Percentiles rank a stretch among this genome's conserved stretches.
These are phyloP conservation scores for Lepisosteus oculatus DNA, from an alignment of 2,113 vertebrate species.

Conservation along the genomic window DNA sequence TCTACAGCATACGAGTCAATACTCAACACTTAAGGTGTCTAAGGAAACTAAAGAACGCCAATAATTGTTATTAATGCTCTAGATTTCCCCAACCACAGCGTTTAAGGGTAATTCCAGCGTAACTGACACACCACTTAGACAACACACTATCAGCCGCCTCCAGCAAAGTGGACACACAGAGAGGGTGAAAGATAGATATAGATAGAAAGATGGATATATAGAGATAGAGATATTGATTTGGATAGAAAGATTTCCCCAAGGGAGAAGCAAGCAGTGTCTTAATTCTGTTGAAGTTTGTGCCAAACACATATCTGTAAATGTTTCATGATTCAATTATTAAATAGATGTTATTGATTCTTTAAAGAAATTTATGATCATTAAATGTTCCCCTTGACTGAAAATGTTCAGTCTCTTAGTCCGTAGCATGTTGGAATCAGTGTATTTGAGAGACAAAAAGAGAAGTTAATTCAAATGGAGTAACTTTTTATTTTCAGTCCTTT, in stretches of 20 bases:
- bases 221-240: not conserved
- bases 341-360: too few species aligned
- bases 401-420: not conserved
- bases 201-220: not conserved
- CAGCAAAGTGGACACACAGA: not conserved
- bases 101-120: conserved; percentile 40
- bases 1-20: conserved; percentile 59
- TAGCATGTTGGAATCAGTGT: not conserved
- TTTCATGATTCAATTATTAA: too few species aligned
- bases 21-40: conserved; percentile 64
- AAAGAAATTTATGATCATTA: too few species aligned
- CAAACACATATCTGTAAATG: too few species aligned
- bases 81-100: conserved; percentile 41
- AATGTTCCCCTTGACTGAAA: too few species aligned
- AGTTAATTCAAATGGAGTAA: too few species aligned
- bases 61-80: conserved; percentile 65
- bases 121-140: conserved; percentile 32
- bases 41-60: conserved; percentile 54
- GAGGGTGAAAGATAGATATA: not conserved
- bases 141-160: conserved; percentile 16
- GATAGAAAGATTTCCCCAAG: too few species aligned
- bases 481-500: too few species aligned
- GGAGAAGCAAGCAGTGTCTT: too few species aligned
- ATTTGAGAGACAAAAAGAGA: not conserved
- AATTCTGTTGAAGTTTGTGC: too few species aligned